phyloP scores from a whole-genome alignment of 2,797 vertebrate genomes.

The Naso thynnoides region DNA sequence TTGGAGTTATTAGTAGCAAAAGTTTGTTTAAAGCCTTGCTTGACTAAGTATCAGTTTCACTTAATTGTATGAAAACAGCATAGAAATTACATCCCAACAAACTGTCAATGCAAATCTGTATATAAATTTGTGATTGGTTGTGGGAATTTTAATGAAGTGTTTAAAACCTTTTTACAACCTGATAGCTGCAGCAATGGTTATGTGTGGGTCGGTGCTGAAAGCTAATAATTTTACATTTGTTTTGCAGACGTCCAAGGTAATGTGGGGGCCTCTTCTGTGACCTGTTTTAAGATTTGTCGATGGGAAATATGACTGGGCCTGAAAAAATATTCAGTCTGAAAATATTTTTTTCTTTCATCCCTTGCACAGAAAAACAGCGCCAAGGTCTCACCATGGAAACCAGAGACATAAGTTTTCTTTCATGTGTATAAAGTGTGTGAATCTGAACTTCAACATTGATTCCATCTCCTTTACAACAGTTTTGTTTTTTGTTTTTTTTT shows the following conservation, averaged over 20 bases:
- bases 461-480: constrained; percentile 13
- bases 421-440: constrained; percentile 35
- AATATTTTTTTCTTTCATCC: background rate
- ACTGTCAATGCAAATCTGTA: too few species aligned
- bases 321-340: background rate
- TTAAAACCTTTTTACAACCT: too few species aligned
- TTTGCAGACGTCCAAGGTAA: background rate
- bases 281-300: background rate
- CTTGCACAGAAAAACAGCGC: constrained; percentile 5
- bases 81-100: too few species aligned
- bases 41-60: too few species aligned
- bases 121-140: too few species aligned
- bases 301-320: background rate
- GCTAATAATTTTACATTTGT: background rate
- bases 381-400: constrained; percentile 59
- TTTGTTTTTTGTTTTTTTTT: constrained; percentile 25
- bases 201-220: too few species aligned
- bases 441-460: constrained; percentile 33
- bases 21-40: too few species aligned
- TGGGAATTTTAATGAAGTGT: too few species aligned
- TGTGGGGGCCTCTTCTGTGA: too few species aligned
- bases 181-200: too few species aligned
- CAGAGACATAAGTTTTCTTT: constrained; percentile 16
- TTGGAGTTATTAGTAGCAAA: too few species aligned
- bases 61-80: too few species aligned